phyloP scores from a whole-genome alignment of 2,797 vertebrate genomes.

The Cossypha dichroa region DNA sequence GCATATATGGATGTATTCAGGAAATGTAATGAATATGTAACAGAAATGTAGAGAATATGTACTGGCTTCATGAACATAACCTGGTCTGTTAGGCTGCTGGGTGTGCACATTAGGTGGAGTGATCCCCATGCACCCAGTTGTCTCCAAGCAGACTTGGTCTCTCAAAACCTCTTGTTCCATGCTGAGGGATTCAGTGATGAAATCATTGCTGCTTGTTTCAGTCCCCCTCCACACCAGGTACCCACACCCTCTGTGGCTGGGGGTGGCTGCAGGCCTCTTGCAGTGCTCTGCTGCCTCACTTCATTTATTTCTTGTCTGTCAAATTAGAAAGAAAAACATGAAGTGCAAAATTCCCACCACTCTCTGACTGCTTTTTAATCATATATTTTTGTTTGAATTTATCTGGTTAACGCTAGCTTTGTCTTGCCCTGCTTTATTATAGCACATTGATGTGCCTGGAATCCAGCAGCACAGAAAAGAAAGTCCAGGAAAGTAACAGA shows the following conservation, averaged over 20 bases:
- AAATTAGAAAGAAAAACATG: not conserved
- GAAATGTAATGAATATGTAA: not conserved
- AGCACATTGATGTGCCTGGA: not conserved
- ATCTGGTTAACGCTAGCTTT: not conserved
- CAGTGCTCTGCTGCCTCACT: not conserved
- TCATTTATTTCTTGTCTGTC: not conserved
- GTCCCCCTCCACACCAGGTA: not conserved
- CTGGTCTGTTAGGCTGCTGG: not conserved
- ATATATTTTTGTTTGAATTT: not conserved
- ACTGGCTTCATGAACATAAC: not conserved
- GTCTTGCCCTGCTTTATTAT: not conserved
- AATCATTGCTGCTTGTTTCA: not conserved
- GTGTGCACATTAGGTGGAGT: fast-evolving
- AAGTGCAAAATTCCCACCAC: not conserved
- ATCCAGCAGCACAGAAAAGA: not conserved
- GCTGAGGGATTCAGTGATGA: not conserved
- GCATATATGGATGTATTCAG: not conserved
- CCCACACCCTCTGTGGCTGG: fast-evolving
- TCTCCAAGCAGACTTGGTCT: not conserved
- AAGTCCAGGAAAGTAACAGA: not conserved
- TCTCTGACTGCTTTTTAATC: not conserved
- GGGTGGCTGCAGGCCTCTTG: not conserved
- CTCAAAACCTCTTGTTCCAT: not conserved
- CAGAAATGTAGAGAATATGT: not conserved
- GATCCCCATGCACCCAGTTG: not conserved